Conservation (phyloP, 2,888 invertebrate species). For the Thecophora atra region DNA sequence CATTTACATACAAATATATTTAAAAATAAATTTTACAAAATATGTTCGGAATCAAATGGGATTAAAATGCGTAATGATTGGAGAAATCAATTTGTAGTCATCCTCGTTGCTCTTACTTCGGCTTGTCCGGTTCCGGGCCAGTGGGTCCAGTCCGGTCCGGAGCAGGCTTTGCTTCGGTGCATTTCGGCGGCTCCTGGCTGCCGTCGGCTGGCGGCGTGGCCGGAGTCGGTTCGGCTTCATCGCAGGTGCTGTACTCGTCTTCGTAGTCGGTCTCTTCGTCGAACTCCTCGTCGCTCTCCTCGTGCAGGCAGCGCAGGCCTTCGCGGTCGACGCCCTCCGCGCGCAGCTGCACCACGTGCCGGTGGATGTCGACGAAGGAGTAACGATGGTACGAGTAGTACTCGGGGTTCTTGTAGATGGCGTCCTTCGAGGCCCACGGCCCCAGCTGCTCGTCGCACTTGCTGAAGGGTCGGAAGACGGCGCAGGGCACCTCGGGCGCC, state of each 20-base stretch:
- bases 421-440: conserved; percentile 52
- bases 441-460: conserved; percentile 52
- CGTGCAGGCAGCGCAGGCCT: conserved; percentile 37
- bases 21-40: too few species aligned
- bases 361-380: conserved; percentile 52
- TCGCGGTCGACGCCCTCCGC: conserved; percentile 42
- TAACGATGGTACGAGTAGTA: conserved; percentile 61
- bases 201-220: neutral
- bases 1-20: too few species aligned
- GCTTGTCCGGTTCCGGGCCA: too few species aligned
- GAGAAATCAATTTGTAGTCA: too few species aligned
- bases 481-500: conserved; percentile 46
- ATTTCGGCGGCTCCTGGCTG: too few species aligned
- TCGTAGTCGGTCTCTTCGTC: neutral
- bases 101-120: too few species aligned
- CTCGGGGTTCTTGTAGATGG: conserved; percentile 56
- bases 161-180: too few species aligned
- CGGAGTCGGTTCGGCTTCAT: neutral
- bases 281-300: conserved; percentile 15
- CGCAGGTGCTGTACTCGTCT: neutral
- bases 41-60: too few species aligned
- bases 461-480: conserved; percentile 53
- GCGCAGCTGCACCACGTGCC: conserved; percentile 48
- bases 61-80: too few species aligned
- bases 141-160: neutral